Conservation (phyloP, 2,797 vertebrate species). For the Ataeniobius toweri region DNA sequence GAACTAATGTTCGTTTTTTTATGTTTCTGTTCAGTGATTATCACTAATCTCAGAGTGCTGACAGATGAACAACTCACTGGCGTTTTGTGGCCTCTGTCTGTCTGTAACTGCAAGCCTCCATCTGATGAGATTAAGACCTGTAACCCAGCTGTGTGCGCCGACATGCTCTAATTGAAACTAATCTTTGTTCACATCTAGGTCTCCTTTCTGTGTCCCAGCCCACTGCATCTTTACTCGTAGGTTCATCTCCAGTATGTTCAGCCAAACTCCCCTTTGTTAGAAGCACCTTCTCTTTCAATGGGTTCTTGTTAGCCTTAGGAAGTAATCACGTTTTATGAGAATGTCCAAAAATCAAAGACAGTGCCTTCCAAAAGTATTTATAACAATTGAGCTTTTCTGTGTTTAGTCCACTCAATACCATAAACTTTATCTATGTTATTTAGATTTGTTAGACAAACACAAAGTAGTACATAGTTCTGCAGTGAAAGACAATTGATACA, state of each 20-base stretch:
- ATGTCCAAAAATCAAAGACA: neutral
- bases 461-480: neutral
- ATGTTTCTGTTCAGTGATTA: conserved; percentile 35
- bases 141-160: conserved; percentile 54
- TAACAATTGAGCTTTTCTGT: too few relatives aligned
- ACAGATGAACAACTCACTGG: conserved; percentile 34
- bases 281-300: neutral
- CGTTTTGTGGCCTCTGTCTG: conserved; percentile 19
- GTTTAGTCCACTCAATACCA: too few relatives aligned
- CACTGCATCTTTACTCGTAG: conserved; percentile 14
- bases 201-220: conserved; percentile 31
- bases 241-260: conserved; percentile 17
- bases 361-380: too few relatives aligned
- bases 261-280: conserved; percentile 22
- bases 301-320: conserved; percentile 1
- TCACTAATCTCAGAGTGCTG: conserved; percentile 19
- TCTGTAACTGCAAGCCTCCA: conserved; percentile 31
- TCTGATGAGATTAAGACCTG: conserved; percentile 39
- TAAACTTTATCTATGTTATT: neutral
- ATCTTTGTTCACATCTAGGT: conserved; percentile 45
- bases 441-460: neutral
- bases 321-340: neutral
- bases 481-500: neutral
- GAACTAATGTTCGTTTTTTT: neutral
- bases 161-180: conserved; percentile 59